Percentiles rank a stretch among this genome's conserved stretches.
Evolutionary conservation across 2,888 invertebrate genomes (phyloP).

Genomic region (Cremastinae sp.): DNA sequence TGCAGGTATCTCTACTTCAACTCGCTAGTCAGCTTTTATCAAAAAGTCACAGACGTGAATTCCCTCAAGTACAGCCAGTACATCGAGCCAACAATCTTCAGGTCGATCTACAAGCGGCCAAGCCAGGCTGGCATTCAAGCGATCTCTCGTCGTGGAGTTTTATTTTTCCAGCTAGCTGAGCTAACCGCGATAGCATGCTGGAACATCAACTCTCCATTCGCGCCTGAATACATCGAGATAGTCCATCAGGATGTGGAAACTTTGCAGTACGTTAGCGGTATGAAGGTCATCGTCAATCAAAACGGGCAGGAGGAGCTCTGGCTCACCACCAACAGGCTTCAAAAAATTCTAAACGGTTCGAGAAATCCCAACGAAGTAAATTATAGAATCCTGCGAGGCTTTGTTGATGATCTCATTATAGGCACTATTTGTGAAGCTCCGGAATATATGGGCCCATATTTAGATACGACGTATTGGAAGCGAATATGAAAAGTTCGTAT

Average conservation of each 20-base stretch:
- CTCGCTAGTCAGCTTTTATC: conserved; percentile 76
- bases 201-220: conserved; percentile 78
- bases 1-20: conserved; percentile 79
- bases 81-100: conserved; percentile 72
- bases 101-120: conserved; percentile 74
- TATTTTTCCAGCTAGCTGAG: conserved; percentile 79
- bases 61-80: conserved; percentile 72
- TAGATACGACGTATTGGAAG: conserved; percentile 71
- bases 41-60: conserved; percentile 74
- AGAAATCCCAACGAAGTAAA: conserved; percentile 73
- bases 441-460: conserved; percentile 55
- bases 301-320: conserved; percentile 76
- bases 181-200: conserved; percentile 79
- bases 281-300: conserved; percentile 74
- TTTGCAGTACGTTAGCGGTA: conserved; percentile 78
- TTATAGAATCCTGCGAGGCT: conserved; percentile 75
- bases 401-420: conserved; percentile 75
- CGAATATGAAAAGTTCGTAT: conserved; percentile 64
- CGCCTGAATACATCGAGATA: conserved; percentile 74
- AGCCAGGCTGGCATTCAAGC: conserved; percentile 79
- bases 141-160: conserved; percentile 74
- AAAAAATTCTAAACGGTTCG: conserved; percentile 76
- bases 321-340: conserved; percentile 78
- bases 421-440: conserved; percentile 75
- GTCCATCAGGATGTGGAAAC: conserved; percentile 73